Conservation (phyloP, 2,888 invertebrate species). For the Dryobota labecula region DNA sequence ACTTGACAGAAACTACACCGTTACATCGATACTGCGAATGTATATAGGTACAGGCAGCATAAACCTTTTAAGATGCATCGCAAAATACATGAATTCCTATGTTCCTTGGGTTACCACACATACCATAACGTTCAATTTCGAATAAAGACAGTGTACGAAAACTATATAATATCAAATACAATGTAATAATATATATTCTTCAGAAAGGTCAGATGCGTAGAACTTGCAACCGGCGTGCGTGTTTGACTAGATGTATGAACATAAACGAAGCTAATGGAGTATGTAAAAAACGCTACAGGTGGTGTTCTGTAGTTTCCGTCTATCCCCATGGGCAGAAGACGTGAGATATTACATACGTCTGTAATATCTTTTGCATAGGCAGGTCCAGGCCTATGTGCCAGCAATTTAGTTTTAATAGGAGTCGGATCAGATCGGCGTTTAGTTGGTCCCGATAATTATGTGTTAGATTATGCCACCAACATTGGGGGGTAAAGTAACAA, state of each 20-base stretch:
- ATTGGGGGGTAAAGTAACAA: neutral
- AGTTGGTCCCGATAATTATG: no score
- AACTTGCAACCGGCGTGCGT: neutral
- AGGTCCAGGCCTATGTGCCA: no score
- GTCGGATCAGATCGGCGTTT: no score
- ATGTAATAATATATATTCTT: neutral
- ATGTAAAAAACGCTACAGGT: neutral
- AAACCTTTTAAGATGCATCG: neutral
- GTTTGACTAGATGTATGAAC: neutral
- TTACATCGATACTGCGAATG: no score
- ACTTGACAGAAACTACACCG: no score
- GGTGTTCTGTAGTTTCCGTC: neutral
- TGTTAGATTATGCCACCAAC: no score
- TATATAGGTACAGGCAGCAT: neutral
- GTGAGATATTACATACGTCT: no score
- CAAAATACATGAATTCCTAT: conserved; percentile 3
- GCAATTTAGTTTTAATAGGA: no score
- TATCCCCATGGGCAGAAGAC: neutral
- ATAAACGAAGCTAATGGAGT: neutral
- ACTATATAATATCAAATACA: no score
- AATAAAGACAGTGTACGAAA: neutral
- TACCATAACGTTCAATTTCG: neutral
- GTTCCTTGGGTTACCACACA: neutral
- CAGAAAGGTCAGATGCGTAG: neutral
- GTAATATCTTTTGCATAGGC: no score